A percentile compares a stretch with the other conserved stretches of the same genome.
These are phyloP conservation scores for Archaeoteleia sp. DNA, from an alignment of 2,888 invertebrate genomes.

Conservation along the genomic window DNA sequence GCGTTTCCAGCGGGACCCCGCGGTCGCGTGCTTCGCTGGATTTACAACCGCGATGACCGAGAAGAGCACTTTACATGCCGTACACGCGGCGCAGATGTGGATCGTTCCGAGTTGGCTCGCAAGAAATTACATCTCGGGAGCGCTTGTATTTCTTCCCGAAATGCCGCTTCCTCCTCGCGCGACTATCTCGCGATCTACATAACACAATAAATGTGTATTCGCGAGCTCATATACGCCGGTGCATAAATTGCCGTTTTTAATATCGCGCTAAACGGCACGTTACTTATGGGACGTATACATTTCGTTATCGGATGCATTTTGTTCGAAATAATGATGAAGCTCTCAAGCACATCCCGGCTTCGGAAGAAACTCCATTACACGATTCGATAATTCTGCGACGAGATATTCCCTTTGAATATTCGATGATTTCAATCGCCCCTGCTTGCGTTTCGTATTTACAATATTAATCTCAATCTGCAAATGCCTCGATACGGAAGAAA, in stretches of 20 bases:
- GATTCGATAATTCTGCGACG: no score
- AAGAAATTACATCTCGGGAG: constrained; percentile 38
- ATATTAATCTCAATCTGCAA: constrained; percentile 18
- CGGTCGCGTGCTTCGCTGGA: constrained; percentile 42
- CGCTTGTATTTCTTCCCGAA: constrained; percentile 34
- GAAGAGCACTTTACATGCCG: constrained; percentile 38
- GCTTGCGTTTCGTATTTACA: no score
- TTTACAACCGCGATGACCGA: constrained; percentile 47
- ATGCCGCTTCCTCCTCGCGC: constrained; percentile 15
- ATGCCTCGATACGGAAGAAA: constrained; percentile 22
- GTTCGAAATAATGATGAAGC: constrained; percentile 9
- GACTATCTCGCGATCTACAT: constrained; percentile 36
- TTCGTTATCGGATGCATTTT: constrained; percentile 15
- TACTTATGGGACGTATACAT: constrained; percentile 20
- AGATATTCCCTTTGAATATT: no score
- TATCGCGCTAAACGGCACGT: constrained; percentile 28
- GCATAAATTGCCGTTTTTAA: constrained; percentile 39
- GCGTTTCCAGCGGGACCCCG: constrained; percentile 29
- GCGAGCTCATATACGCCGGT: constrained; percentile 23
- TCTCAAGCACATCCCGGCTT: not conserved
- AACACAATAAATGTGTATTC: constrained; percentile 32
- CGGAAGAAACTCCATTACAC: no score
- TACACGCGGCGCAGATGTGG: constrained; percentile 44
- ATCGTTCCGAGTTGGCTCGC: constrained; percentile 22
- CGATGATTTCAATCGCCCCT: no score